Evolutionary conservation across 2,797 vertebrate species (phyloP).

Genomic region (Periophthalmus magnuspinnatus): DNA sequence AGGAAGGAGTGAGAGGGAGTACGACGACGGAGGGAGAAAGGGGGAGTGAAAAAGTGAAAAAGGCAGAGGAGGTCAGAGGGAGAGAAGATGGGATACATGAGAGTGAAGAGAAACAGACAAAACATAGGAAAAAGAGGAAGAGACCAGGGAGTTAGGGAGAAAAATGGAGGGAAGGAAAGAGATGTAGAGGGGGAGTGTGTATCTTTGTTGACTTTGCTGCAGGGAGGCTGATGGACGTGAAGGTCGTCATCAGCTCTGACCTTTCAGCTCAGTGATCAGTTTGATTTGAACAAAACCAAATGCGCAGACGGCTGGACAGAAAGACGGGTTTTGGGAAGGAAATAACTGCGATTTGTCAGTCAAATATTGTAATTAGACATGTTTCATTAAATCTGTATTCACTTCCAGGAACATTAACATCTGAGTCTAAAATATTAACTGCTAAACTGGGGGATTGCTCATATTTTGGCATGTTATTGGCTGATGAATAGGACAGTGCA

Average conservation of each 20-base stretch:
- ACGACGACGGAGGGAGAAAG: too few relatives aligned
- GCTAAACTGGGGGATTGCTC: not conserved
- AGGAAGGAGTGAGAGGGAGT: too few relatives aligned
- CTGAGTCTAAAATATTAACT: not conserved
- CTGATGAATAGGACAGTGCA: not conserved
- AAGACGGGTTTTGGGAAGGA: not conserved
- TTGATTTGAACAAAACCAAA: conserved; percentile 25
- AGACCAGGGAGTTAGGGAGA: not conserved
- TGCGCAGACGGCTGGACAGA: not conserved
- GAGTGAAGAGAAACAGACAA: not conserved
- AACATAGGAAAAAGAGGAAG: conserved; percentile 5
- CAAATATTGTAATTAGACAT: too few relatives aligned
- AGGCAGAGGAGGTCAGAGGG: too few relatives aligned
- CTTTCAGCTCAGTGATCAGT: conserved; percentile 42
- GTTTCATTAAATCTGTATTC: not conserved
- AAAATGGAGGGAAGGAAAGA: not conserved
- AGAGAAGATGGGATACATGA: conserved; percentile 24
- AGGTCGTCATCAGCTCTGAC: conserved; percentile 49
- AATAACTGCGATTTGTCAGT: not conserved
- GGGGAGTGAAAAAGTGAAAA: too few relatives aligned
- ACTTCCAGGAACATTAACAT: not conserved
- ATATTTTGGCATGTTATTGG: not conserved
- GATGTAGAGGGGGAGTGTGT: not conserved
- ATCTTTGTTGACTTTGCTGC: conserved; percentile 43
- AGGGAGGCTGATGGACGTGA: conserved; percentile 52